Conservation (phyloP, 2,113 vertebrate species). For the Elgaria multicarinata region DNA sequence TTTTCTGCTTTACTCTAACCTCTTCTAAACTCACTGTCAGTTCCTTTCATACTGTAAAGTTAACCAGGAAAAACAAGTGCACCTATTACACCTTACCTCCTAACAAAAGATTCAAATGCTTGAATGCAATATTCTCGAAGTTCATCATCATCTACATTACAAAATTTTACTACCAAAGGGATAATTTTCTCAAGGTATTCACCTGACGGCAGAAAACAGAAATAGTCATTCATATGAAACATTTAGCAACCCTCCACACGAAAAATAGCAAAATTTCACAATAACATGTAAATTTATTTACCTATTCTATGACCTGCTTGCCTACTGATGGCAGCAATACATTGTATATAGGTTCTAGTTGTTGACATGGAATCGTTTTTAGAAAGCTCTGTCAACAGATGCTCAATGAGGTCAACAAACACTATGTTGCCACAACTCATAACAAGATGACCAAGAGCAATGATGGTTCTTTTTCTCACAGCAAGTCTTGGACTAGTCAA, state of each 20-base stretch:
- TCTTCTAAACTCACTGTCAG: neutral
- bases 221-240: conserved; percentile 26
- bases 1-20: neutral
- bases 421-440: conserved; percentile 99
- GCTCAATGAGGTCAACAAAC: conserved; percentile 98
- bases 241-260: neutral
- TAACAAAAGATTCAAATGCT: conserved; percentile 98
- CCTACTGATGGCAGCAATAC: conserved; percentile 98
- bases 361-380: conserved; percentile 99
- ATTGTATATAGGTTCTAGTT: conserved; percentile 98
- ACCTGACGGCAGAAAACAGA: conserved; percentile 75
- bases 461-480: conserved; percentile 98
- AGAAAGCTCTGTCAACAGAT: conserved; percentile 94
- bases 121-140: conserved; percentile 98
- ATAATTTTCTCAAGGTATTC: conserved; percentile 99
- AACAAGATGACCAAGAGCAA: conserved; percentile 97
- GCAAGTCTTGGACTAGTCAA: conserved; percentile 97
- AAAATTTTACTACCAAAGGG: conserved; percentile 98
- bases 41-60: neutral
- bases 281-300: conserved; percentile 74
- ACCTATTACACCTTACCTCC: conserved; percentile 80
- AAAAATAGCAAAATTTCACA: conserved; percentile 26
- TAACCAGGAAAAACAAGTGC: neutral
- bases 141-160: conserved; percentile 97
- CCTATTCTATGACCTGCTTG: conserved; percentile 98